These are phyloP conservation scores for Agelaius tricolor DNA, from an alignment of 2,113 vertebrate species.

Conservation along the genomic window DNA sequence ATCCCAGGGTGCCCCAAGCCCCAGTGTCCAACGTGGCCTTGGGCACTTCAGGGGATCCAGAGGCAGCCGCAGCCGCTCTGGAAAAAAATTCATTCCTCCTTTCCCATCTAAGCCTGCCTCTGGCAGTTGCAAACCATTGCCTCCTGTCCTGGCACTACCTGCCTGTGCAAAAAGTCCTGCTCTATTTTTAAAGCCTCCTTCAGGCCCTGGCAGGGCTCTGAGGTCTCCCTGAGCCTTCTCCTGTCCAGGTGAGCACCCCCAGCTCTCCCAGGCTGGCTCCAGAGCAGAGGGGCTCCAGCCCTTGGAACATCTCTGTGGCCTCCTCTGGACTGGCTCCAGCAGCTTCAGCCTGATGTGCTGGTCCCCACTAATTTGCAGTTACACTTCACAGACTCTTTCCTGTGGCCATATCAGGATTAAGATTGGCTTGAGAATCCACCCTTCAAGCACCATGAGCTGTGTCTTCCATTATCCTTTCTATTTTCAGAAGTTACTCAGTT, in stretches of 20 bases:
- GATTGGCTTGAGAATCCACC: background rate
- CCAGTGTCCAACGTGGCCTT: fast-evolving
- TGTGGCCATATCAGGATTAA: background rate
- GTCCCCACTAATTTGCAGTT: background rate
- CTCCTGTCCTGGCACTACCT: background rate
- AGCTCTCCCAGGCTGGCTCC: background rate
- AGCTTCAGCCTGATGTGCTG: background rate
- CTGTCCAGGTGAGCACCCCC: background rate
- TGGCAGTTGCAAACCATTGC: background rate
- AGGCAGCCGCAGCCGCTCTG: background rate
- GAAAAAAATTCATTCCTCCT: fast-evolving
- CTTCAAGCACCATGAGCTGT: background rate
- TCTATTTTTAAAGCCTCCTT: background rate
- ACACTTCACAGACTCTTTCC: background rate
- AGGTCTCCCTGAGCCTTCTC: background rate
- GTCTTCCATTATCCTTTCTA: background rate
- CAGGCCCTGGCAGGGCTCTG: background rate
- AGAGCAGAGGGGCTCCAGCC: background rate
- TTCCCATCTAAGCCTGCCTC: background rate
- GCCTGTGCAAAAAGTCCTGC: no score
- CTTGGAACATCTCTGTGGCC: fast-evolving
- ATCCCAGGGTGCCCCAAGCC: fast-evolving
- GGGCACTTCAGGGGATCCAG: background rate
- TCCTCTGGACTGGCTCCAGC: background rate
- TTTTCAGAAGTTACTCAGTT: background rate